Base-by-base conservation (phyloP, 2,888 invertebrate genomes). In the Hemistola chrysoprasaria region DNA sequence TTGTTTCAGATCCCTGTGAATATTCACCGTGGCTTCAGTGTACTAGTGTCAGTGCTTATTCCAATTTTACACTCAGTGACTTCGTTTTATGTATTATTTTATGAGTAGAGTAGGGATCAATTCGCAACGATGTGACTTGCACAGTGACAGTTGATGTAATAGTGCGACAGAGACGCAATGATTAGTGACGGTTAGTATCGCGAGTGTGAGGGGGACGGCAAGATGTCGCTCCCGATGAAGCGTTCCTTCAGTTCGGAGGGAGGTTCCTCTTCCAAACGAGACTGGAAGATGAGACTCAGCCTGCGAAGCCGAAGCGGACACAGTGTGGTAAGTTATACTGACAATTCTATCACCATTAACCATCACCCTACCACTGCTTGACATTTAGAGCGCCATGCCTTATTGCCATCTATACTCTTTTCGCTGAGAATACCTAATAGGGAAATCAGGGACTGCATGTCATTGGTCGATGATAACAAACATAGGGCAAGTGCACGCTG, bases 221-320 rank as follows among this genome's bases (percentile, higher is more conserved):
- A 9, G 6, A 86, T 85, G 84, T 80, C 87, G 53, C 62, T 71
- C 53, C 90, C 90, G 1, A 92, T 93, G 81, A 90, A 92, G 68
- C 88, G 93, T 29, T 93, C 93, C 23, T 89, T 92, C 62, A 93
- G 93, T 56, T 91, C 92, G 43, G 94, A 94, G 62, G 86, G 85
- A 7, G 82, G 78, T 8, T 67, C 80, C 3, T 85, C 92, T 56
- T 90, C 92, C 57, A 81, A 67, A 55, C 90, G 92, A 40, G 93
- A 94, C 62, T 94, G 94, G 94, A 93, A 92, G 74, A 92, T 92
- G 79, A 86, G 94, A 51, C 90, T 94, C 53, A 94, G 94, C 53
- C 87, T 94, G 33, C 90, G 94, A 49, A 94, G 93, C 60, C 92
- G 93, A 65, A 91, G 93, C 43, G 91, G 93, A 27, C 91, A 88